These are phyloP conservation scores for Limnephilus marmoratus DNA, from an alignment of 2,888 invertebrate genomes.

Conservation along the genomic window DNA sequence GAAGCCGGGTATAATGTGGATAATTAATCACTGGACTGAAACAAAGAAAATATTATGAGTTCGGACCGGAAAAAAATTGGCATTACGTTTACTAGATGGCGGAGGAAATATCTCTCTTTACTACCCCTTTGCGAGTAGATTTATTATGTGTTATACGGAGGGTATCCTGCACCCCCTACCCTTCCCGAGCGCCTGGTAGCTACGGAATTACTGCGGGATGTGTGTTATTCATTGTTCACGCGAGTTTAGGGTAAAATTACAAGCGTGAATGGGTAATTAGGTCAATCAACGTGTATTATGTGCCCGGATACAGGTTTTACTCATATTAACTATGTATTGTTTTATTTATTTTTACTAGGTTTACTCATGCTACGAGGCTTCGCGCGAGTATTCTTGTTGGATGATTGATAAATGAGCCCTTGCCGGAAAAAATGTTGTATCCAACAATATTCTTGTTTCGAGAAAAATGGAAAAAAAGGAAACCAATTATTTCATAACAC, in stretches of 20 bases:
- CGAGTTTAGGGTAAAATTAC: not conserved
- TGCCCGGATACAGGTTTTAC: not conserved
- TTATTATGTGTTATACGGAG: constrained; percentile 49
- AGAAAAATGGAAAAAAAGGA: too few relatives aligned
- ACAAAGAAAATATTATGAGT: constrained; percentile 36
- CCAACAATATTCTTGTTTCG: too few relatives aligned
- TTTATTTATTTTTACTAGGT: not conserved
- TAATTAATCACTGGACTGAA: constrained; percentile 22
- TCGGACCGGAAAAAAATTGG: constrained; percentile 36
- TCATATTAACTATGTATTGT: not conserved
- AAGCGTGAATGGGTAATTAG: not conserved
- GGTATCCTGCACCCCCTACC: constrained; percentile 21
- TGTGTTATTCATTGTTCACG: constrained; percentile 4
- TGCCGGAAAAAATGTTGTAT: too few relatives aligned
- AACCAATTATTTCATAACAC: too few relatives aligned
- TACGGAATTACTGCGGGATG: not conserved
- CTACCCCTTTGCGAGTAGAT: constrained; percentile 47
- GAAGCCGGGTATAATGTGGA: not conserved
- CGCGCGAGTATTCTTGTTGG: not conserved
- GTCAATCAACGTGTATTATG: not conserved
- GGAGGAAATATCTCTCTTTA: constrained; percentile 44
- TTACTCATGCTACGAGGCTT: not conserved
- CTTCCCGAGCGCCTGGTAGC: not conserved
- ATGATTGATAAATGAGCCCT: not conserved
- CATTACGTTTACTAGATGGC: constrained; percentile 29